phyloP scores from a whole-genome alignment of 1,140 invertebrate genomes.

The Papilio machaon region DNA sequence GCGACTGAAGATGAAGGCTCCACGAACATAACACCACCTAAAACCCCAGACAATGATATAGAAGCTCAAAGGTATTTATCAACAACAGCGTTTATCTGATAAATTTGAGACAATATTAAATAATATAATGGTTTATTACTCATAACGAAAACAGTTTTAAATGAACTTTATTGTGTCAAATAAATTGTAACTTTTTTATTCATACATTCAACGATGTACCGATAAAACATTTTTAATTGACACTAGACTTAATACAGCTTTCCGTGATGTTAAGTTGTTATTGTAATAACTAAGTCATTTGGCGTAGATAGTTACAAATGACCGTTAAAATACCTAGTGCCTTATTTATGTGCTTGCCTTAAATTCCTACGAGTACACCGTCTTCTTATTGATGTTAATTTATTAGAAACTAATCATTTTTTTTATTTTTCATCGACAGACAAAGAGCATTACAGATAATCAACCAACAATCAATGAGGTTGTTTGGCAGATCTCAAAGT shows the following conservation, averaged over 20 bases:
- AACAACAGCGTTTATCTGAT: background rate
- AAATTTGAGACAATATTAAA: background rate
- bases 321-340: too few relatives aligned
- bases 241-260: too few relatives aligned
- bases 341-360: too few relatives aligned
- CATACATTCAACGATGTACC: too few relatives aligned
- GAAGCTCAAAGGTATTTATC: slow-evolving; percentile 68
- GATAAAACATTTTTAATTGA: too few relatives aligned
- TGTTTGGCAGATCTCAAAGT: slow-evolving; percentile 66
- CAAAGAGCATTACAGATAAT: slow-evolving; percentile 78
- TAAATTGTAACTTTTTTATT: too few relatives aligned
- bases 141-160: too few relatives aligned
- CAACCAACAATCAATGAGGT: slow-evolving; percentile 74
- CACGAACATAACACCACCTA: slow-evolving; percentile 76
- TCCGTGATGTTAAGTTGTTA: too few relatives aligned
- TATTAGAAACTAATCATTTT: background rate
- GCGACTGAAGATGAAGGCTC: slow-evolving; percentile 77
- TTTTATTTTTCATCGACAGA: slow-evolving; percentile 49
- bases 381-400: background rate
- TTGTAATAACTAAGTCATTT: too few relatives aligned
- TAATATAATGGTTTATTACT: too few relatives aligned
- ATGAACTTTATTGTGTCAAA: too few relatives aligned
- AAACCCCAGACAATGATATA: slow-evolving; percentile 76
- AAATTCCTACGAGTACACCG: background rate
- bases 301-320: too few relatives aligned